Conservation (phyloP, 2,797 vertebrate species). For the Ambastaia sidthimunki region DNA sequence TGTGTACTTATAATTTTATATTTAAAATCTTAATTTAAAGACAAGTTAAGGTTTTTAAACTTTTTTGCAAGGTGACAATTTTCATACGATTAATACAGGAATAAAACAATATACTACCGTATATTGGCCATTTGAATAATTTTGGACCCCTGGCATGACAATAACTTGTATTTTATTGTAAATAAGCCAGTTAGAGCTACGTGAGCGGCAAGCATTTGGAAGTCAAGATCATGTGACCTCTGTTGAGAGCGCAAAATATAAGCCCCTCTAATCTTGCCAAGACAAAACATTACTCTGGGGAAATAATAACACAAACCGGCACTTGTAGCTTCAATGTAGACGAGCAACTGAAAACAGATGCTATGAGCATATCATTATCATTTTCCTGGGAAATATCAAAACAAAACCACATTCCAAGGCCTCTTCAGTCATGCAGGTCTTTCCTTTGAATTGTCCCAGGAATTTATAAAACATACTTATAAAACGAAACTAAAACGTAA, state of each 20-base stretch:
- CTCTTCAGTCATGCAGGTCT: constrained; percentile 57
- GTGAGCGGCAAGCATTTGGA: constrained; percentile 11
- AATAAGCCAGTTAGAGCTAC: neutral
- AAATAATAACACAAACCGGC: constrained; percentile 76
- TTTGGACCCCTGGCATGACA: constrained; percentile 8
- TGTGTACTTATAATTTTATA: too few relatives aligned
- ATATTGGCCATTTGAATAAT: constrained; percentile 31
- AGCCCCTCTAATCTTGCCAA: constrained; percentile 71
- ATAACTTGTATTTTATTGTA: constrained; percentile 6
- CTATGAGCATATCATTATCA: constrained; percentile 70
- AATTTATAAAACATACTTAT: constrained; percentile 39
- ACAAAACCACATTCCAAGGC: constrained; percentile 69
- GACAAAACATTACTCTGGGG: constrained; percentile 70
- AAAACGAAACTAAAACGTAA: constrained; percentile 48
- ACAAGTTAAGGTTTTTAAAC: too few relatives aligned
- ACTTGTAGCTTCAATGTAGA: constrained; percentile 68
- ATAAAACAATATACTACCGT: constrained; percentile 4
- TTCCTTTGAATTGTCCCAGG: constrained; percentile 55
- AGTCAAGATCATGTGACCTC: constrained; percentile 68
- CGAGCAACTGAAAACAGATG: constrained; percentile 79
- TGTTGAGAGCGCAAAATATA: constrained; percentile 64
- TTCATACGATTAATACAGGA: too few relatives aligned
- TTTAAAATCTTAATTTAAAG: too few relatives aligned
- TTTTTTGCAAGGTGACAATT: too few relatives aligned
- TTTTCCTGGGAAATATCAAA: constrained; percentile 80